Evolutionary conservation across 2,797 vertebrate genomes (phyloP), one percentile per base, ranked within the genome.

Genomic region (Parambassis ranga): DNA sequence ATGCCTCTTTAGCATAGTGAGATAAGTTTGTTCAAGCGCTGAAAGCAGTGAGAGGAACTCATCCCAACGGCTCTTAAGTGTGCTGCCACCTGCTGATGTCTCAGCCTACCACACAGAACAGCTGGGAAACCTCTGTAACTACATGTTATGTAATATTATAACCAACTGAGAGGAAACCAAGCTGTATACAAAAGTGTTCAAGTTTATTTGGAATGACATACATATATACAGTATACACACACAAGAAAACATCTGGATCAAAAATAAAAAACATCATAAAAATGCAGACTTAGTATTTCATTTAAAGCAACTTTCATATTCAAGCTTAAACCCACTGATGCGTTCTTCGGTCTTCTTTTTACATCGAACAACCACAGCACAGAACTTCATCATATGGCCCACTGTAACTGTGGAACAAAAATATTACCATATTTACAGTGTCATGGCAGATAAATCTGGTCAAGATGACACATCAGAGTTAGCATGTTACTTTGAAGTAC

Each of bases 311-410:
- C 31, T 60, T 53, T 61, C 32, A 20, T 55, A 18, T 67, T 77
- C 50, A 72, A 61, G 49, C 35, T 36, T 20, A 43, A 58, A 50
- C 30, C 59, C 26, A n/a, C 42, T 1, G 23, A 31, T 39, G 37
- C n/a, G 0, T 53, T 24, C 11, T 42, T 4, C n/a, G 15, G 52
- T 52, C 16, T 3, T 64, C 35, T 32, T 69, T n/a, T 86, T 79
- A 92, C 11, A 88, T 87, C 0, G 88, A 86, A 52, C 93, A 94
- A 55, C 84, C 65, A 79, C 89, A 91, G 84, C 93, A 94, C 1
- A 92, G 67, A 3, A 92, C 80, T 69, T 89, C 83, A 68, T 93
- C 93, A 32, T 93, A 94, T 15, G 52, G 87, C 3, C 91, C 90
- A 5, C 90, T 93, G 89, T 94, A 94, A 84, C 93, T 93, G 86